phyloP scores from a whole-genome alignment of 2,113 vertebrate species.

The Megaleporinus macrocephalus region DNA sequence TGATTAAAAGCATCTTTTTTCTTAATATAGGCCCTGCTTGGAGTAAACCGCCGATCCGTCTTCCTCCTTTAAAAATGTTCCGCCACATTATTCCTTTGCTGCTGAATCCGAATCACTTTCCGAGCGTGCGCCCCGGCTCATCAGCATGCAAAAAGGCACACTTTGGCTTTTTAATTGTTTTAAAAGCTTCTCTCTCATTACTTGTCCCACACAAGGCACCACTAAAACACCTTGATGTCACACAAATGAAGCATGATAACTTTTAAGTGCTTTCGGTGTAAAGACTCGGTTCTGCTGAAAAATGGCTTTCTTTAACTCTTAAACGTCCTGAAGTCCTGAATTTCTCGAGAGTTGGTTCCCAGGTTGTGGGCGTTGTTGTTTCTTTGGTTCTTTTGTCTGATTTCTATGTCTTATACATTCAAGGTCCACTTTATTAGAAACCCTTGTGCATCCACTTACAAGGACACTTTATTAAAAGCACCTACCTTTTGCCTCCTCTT shows the following conservation, averaged over 20 bases:
- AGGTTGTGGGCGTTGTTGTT: too few species aligned
- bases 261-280: slow-evolving; percentile 48
- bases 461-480: too few species aligned
- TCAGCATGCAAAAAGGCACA: slow-evolving; percentile 47
- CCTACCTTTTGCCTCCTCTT: too few species aligned
- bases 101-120: slow-evolving; percentile 31
- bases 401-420: too few species aligned
- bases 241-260: slow-evolving; percentile 37
- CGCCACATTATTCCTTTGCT: slow-evolving; percentile 30
- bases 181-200: slow-evolving; percentile 56
- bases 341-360: too few species aligned
- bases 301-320: neutral
- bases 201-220: slow-evolving; percentile 31
- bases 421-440: too few species aligned
- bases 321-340: too few species aligned
- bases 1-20: slow-evolving; percentile 49
- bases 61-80: slow-evolving; percentile 37
- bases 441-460: too few species aligned
- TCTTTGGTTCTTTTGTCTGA: too few species aligned
- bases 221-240: slow-evolving; percentile 43
- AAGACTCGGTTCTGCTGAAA: slow-evolving; percentile 19
- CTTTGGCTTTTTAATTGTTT: slow-evolving; percentile 54
- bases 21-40: slow-evolving; percentile 30
- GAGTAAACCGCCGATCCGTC: slow-evolving; percentile 21
- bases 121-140: slow-evolving; percentile 29